phyloP scores from a whole-genome alignment of 2,113 vertebrate genomes.

The Emydura subglobosa region DNA sequence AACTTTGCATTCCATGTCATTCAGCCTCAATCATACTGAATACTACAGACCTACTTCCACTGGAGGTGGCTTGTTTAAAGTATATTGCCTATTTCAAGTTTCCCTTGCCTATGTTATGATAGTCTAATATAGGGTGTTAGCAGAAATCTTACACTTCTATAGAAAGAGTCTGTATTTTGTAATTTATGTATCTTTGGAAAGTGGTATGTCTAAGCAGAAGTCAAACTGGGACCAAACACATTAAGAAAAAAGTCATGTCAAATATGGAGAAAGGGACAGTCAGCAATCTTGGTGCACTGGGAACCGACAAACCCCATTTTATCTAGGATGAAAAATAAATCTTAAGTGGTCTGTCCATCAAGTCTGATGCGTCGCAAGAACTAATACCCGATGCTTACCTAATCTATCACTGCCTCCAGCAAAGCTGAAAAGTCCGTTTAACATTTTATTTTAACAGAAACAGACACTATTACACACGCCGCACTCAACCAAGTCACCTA shows the following conservation, averaged over 20 bases:
- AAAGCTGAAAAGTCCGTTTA: not conserved
- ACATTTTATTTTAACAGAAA: not conserved
- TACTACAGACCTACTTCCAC: constrained; percentile 45
- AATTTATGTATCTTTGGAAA: not conserved
- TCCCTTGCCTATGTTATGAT: not conserved
- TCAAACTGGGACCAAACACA: not conserved
- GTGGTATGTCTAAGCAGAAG: not conserved
- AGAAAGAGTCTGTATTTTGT: not conserved
- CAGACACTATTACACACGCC: accelerated
- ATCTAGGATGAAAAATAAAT: not conserved
- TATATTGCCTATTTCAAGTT: constrained; percentile 19
- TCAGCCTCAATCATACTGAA: constrained; percentile 53
- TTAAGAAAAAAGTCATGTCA: not conserved
- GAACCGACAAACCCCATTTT: not conserved
- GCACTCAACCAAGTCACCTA: not conserved
- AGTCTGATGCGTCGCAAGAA: not conserved
- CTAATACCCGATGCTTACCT: not conserved
- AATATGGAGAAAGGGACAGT: not conserved
- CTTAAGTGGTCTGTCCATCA: not conserved
- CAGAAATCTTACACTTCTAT: not conserved
- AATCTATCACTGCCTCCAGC: not conserved
- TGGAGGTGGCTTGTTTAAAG: constrained; percentile 61
- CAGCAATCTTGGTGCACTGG: not conserved
- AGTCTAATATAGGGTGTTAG: not conserved
- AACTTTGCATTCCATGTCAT: constrained; percentile 59